These are phyloP conservation scores for Coptodon bakossiorum DNA, from an alignment of 2,113 vertebrate species.

Conservation along the genomic window DNA sequence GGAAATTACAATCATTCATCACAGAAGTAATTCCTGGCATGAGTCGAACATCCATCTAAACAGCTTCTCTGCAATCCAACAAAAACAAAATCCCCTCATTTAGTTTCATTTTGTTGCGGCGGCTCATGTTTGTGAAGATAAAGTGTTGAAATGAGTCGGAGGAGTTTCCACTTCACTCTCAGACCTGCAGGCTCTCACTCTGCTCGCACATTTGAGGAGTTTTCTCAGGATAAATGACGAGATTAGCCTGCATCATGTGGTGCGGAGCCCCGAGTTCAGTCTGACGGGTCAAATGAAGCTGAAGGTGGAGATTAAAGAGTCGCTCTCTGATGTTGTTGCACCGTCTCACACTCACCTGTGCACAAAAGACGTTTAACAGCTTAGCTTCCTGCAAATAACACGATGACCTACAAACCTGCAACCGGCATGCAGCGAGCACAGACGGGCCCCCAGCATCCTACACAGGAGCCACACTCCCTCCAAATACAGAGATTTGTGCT, in stretches of 20 bases:
- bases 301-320: background rate
- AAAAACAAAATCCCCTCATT: background rate
- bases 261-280: background rate
- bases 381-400: background rate
- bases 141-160: background rate
- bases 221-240: background rate
- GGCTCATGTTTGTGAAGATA: background rate
- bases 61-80: background rate
- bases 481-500: background rate
- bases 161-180: background rate
- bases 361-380: background rate
- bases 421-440: background rate
- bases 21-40: background rate
- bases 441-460: background rate
- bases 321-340: background rate
- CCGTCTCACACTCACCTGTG: background rate
- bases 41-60: background rate
- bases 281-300: background rate
- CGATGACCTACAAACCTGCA: rapidly evolving
- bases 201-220: background rate
- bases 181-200: background rate
- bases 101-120: background rate
- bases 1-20: background rate
- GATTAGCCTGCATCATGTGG: background rate
- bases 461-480: background rate